Base-by-base conservation (phyloP, 2,113 vertebrate genomes). In the Abramis brama region DNA sequence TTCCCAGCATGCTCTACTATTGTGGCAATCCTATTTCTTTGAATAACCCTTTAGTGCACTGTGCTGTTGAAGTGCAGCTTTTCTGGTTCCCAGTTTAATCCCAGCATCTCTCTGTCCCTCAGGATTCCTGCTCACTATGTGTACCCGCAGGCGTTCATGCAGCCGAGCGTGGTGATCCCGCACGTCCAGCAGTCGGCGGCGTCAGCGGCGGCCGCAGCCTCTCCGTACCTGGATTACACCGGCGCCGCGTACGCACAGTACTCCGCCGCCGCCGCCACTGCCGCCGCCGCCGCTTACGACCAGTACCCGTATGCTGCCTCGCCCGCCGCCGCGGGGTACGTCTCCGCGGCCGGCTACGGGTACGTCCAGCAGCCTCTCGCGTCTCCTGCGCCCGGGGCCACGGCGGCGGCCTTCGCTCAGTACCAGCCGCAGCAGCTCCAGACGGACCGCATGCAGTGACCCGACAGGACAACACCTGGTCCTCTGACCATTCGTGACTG, bases 121-220 rank as follows among this genome's bases (percentile, higher is more conserved):
- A 99, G 98, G 96, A 97, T 99, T 83, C 97, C 98, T 23, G 96
- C 98, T 87, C 98, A 99, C 92, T 99, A 99, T 77, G 96, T 99
- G 89, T 99, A 99, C 91, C 98, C 97, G 75, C 98, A 98, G 95
- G 97, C 97, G 85, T 98, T 97, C 57, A 94, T 99, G 89, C 98
- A 98, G 90, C 98, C 98, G 5, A 97, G 98, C 81, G 91, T 99
- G 91, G 94, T 98, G 87, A 98, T 99, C 78, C 97, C 97, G 3
- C 97, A 98, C 10, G 96, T 98, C 0, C 97, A 98, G 85, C 95
- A 95, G 0, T 94, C 97, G 0, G 93, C 96, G 1, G 95, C 97
- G 6, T 93, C 97, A 10, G 93, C 94, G 2, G 92, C 94, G 3
- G 94, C 96, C 33, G 96, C 97, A 88, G 96, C 96, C 6, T 95